Evolutionary conservation across 2,113 vertebrate genomes (phyloP).

Genomic region (Eublepharis macularius): DNA sequence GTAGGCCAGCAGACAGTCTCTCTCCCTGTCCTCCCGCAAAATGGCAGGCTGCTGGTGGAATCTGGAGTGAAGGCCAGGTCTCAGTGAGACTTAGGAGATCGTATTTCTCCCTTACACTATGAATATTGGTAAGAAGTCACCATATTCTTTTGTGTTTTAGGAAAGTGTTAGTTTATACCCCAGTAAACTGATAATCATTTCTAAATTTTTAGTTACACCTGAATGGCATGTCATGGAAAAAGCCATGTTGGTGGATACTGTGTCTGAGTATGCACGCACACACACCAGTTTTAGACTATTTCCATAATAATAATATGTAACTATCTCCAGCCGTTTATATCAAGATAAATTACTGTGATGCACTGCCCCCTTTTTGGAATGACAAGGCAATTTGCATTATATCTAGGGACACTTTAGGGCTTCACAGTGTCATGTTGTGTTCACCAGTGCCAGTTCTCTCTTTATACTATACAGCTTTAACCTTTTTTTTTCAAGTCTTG

Average conservation of each 20-base stretch:
- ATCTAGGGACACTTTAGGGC: not conserved
- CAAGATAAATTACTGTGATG: not conserved
- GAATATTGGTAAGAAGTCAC: not conserved
- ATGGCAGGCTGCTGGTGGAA: too few species aligned
- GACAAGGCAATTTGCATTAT: not conserved
- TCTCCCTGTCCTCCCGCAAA: too few species aligned
- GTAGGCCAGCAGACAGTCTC: too few species aligned
- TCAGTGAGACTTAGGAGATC: too few species aligned
- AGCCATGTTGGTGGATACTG: too few species aligned
- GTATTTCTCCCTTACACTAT: too few species aligned
- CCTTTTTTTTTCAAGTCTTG: constrained; percentile 10
- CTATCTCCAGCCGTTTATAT: not conserved
- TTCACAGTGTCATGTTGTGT: not conserved
- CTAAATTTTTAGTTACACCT: not conserved
- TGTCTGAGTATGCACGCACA: too few species aligned
- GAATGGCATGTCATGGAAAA: not conserved
- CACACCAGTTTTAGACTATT: not conserved
- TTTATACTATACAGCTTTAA: constrained; percentile 10
- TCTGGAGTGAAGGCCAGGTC: too few species aligned
- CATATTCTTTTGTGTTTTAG: not conserved
- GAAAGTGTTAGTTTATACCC: too few species aligned
- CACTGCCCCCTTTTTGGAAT: not conserved
- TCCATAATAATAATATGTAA: not conserved
- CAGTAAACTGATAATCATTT: not conserved
- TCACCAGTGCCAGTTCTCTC: constrained; percentile 30